phyloP scores from a whole-genome alignment of 2,888 invertebrate species.

The Rhagonycha lutea region DNA sequence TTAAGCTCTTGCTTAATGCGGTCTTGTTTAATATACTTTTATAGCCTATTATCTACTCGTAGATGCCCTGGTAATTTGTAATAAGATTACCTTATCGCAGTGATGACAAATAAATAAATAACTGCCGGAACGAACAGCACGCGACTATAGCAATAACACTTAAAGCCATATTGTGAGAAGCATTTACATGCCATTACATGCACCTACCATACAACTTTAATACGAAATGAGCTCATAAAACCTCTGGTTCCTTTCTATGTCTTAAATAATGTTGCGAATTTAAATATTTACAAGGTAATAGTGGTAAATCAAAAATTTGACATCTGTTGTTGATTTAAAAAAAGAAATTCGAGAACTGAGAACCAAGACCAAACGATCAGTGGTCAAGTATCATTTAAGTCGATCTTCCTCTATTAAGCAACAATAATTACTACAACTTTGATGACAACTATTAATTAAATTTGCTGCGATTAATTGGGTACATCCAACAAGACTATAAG shows the following conservation, averaged over 20 bases:
- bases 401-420: neutral
- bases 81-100: constrained; percentile 33
- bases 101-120: constrained; percentile 15
- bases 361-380: neutral
- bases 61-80: constrained; percentile 38
- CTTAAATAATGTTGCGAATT: neutral
- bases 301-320: too few species aligned
- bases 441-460: neutral
- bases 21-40: constrained; percentile 48
- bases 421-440: neutral
- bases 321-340: too few species aligned
- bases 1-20: constrained; percentile 46
- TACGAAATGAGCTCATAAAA: constrained; percentile 1
- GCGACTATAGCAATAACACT: constrained; percentile 12
- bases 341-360: too few species aligned
- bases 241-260: neutral
- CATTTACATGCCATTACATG: constrained; percentile 6
- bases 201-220: neutral
- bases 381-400: neutral
- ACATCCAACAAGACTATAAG: neutral
- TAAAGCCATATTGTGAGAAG: constrained; percentile 7
- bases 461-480: neutral
- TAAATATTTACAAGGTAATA: neutral
- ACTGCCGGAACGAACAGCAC: constrained; percentile 9
- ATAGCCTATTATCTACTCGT: constrained; percentile 43